These are phyloP conservation scores for Aldrovandia affinis DNA, from an alignment of 2,797 vertebrate genomes.

Conservation along the genomic window DNA sequence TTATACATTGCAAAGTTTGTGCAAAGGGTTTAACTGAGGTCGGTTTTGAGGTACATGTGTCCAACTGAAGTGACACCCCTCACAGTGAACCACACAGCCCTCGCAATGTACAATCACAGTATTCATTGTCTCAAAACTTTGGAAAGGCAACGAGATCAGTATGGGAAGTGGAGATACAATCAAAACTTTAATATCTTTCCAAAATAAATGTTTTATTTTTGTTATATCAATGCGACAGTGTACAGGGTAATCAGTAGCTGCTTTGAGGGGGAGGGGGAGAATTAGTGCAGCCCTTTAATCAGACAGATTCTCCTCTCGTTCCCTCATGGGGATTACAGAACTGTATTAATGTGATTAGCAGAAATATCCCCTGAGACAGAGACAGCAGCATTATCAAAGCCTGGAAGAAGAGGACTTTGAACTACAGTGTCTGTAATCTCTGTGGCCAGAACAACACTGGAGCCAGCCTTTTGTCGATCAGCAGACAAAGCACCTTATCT, in stretches of 20 bases:
- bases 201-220: not conserved
- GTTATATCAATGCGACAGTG: not conserved
- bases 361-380: not conserved
- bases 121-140: not conserved
- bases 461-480: constrained; percentile 2
- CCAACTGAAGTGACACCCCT: not conserved
- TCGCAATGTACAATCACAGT: not conserved
- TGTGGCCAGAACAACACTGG: constrained; percentile 1
- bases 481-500: not conserved
- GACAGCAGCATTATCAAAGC: not conserved
- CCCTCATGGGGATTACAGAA: not conserved
- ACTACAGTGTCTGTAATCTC: not conserved
- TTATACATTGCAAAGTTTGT: not conserved
- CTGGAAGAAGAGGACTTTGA: not conserved
- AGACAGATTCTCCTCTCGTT: not conserved
- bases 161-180: not conserved
- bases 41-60: not conserved
- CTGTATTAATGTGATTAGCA: not conserved
- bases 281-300: not conserved
- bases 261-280: not conserved
- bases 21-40: not conserved
- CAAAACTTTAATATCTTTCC: not conserved
- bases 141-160: no score
- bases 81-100: not conserved
- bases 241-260: not conserved